Conservation (phyloP, 37 sponge, comb jelly and placozoan species). For the Aplysina aerophoba region DNA sequence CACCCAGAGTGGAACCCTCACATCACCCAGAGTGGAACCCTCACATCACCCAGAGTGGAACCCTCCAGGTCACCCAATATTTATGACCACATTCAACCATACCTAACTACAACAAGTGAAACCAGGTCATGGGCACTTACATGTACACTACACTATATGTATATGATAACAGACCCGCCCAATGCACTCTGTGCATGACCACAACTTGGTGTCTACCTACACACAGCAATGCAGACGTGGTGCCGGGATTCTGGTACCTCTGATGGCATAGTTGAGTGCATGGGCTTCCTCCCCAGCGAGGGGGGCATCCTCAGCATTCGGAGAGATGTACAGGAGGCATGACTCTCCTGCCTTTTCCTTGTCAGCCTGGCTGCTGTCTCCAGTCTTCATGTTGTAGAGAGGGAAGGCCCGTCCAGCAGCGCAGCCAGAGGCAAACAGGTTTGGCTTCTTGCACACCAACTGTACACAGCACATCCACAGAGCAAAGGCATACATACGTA, state of each 20-base stretch:
- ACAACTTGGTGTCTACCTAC: too few relatives aligned
- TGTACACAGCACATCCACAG: conserved; percentile 18
- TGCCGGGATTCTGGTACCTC: conserved; percentile 38
- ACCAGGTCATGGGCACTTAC: too few relatives aligned
- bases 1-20: too few relatives aligned
- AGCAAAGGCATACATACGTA: not conserved
- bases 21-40: too few relatives aligned
- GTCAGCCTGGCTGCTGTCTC: not conserved
- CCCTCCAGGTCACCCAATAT: too few relatives aligned
- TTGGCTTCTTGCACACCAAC: conserved; percentile 77
- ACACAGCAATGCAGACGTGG: too few relatives aligned
- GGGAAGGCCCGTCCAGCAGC: conserved; percentile 90
- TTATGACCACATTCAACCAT: too few relatives aligned
- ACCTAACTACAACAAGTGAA: too few relatives aligned
- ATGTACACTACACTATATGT: too few relatives aligned
- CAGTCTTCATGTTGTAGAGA: conserved; percentile 62
- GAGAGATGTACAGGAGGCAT: conserved; percentile 60
- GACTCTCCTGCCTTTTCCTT: not conserved
- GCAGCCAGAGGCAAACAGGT: conserved; percentile 80
- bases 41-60: too few relatives aligned
- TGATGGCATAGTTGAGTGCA: conserved; percentile 42
- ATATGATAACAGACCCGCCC: too few relatives aligned
- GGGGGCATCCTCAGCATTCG: conserved; percentile 37
- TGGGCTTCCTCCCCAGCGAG: conserved; percentile 48
- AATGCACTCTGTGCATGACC: too few relatives aligned